Evolutionary conservation across 1,140 invertebrate species (phyloP).

Genomic region (Trachymyrmex cornetzi): DNA sequence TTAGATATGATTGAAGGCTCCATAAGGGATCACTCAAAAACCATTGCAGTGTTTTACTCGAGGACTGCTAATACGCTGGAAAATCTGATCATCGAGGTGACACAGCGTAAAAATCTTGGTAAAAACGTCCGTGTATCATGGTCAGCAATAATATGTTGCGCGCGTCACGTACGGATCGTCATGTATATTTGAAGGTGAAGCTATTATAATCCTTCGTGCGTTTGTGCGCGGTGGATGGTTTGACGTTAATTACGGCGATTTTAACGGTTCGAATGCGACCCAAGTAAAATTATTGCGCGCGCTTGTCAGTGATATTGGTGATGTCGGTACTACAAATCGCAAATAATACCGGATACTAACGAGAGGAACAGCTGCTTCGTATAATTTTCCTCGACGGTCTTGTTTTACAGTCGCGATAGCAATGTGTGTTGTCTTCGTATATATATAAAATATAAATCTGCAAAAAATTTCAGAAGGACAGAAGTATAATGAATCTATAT

Average conservation of each 20-base stretch:
- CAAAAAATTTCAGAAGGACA: background rate
- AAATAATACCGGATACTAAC: constrained; percentile 53
- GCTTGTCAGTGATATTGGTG: constrained; percentile 46
- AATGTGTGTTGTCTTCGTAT: background rate
- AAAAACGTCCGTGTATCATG: background rate
- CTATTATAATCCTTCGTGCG: constrained; percentile 14
- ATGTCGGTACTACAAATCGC: constrained; percentile 33
- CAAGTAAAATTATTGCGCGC: constrained; percentile 53
- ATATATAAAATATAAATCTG: background rate
- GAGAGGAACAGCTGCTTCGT: constrained; percentile 47
- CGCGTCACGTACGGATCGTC: background rate
- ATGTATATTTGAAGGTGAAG: constrained; percentile 12
- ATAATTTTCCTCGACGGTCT: constrained; percentile 49
- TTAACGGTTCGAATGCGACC: constrained; percentile 31
- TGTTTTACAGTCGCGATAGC: constrained; percentile 20
- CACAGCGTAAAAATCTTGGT: background rate
- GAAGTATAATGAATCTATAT: constrained; percentile 6
- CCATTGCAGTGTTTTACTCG: background rate
- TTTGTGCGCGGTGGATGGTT: constrained; percentile 8
- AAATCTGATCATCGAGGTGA: constrained; percentile 8
- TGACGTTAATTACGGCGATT: constrained; percentile 48
- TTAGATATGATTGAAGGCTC: background rate
- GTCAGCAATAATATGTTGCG: constrained; percentile 7
- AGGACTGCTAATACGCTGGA: background rate
- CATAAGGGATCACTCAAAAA: background rate